These are phyloP conservation scores for Cerceris rybyensis DNA, from an alignment of 2,888 invertebrate species.

Conservation along the genomic window DNA sequence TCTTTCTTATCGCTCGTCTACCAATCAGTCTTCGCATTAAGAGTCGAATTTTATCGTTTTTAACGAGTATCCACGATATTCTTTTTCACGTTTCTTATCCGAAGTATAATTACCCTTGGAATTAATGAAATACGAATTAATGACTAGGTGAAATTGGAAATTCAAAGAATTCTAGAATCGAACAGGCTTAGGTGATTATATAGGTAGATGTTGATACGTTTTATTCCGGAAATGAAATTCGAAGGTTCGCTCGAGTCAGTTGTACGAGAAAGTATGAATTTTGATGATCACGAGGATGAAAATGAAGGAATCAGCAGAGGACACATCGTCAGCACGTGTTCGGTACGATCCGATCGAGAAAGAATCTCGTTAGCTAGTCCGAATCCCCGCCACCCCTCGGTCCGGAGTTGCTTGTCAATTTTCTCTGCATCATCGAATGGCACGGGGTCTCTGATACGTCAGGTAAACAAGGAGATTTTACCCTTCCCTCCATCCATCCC, in stretches of 20 bases:
- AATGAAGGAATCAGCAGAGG: conserved; percentile 2
- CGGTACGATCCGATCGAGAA: conserved; percentile 3
- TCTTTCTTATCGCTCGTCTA: too few species aligned
- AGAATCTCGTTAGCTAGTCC: conserved; percentile 20
- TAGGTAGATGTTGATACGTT: too few species aligned
- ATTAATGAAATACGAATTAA: too few species aligned
- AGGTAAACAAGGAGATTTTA: conserved; percentile 44
- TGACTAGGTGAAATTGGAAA: too few species aligned
- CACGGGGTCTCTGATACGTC: conserved; percentile 26
- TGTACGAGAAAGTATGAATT: not conserved
- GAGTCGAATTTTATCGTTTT: too few species aligned
- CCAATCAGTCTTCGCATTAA: too few species aligned
- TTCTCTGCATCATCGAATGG: conserved; percentile 27
- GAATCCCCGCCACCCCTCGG: not conserved
- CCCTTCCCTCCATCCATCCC: conserved; percentile 4
- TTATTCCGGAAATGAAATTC: not conserved
- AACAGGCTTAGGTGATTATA: too few species aligned
- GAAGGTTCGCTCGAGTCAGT: not conserved
- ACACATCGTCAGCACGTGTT: conserved; percentile 28
- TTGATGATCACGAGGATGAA: not conserved
- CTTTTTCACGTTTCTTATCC: too few species aligned
- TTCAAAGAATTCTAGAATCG: too few species aligned
- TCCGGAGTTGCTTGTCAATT: conserved; percentile 21
- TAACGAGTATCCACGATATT: too few species aligned
- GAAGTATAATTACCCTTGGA: too few species aligned